Base-by-base conservation (phyloP, 2,797 vertebrate genomes). In the Pseudochirops corinnae region DNA sequence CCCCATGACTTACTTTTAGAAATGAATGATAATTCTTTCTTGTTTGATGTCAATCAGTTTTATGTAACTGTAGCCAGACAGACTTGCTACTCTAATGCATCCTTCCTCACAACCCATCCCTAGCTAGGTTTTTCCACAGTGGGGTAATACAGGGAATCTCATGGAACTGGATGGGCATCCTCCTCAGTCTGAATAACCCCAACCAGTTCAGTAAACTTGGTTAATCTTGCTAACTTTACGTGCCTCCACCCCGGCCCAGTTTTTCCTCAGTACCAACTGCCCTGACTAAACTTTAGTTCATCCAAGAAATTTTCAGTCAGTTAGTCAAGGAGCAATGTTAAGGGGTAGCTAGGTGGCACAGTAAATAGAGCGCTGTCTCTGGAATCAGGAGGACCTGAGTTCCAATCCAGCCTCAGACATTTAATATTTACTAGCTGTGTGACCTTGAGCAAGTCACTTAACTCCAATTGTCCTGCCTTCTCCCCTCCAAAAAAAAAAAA, bases 221-320 rank as follows among this genome's bases (percentile, higher is more conserved):
- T 21, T 74, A 74, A 21, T 74, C 16, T 39, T 39, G 67, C 16
- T 1, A n/a, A 21, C 28, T 33, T 33, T 16, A 16, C 4, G 4
- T 18, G 1, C 1, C 5, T 5, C 33, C 14, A 2, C 33, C 0
- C 4, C 33, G 13, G 31, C 14, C 31, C 13, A 18, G 33, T 18
- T 67, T 67, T 67, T 33, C 62, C 1, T 67, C 62, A n/a, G 18
- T 67, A 16, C 33, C 33, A n/a, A 16, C 67, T 74, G n/a, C n/a
- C n/a, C 28, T 39, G 14, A 21, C 16, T 74, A 39, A 74, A 39
- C 67, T 74, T 74, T n/a, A 74, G 5, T 74, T 74, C 5, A 21
- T 74, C n/a, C 67, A 74, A 74, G 33, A 74, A 39, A 74, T 21
- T 74, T 57, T 57, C 56, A 57, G 16, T 39, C 16, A n/a, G 14